Base-by-base conservation (phyloP, 2,113 vertebrate genomes). In the Microtus montanus region DNA sequence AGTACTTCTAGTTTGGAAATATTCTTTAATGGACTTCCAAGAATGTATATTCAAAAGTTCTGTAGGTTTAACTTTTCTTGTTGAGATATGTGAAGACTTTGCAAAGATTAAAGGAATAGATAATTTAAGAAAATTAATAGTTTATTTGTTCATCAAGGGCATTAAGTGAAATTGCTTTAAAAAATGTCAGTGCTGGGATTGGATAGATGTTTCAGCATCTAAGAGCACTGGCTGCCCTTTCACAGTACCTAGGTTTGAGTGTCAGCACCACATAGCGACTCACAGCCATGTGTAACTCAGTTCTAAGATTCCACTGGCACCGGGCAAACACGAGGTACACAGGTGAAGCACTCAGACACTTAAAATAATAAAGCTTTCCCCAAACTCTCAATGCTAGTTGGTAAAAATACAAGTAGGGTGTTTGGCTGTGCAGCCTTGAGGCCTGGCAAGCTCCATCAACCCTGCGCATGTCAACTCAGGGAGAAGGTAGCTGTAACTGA, bases 1-100 rank as follows among this genome's bases (percentile, higher is more conserved):
- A 77, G 49, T 86, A 52, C 74, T 92, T 91, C 22, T 13, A 84
- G 5, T 91, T 94, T 94, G 87, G n/a, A 58, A 93, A 71, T 70
- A 94, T 73, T 90, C 49, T 66, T 95, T 66, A 20, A 75, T 19
- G 19, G 61, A 22, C 44, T 89, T 96, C 17, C 61, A 91, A 58
- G 30, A 87, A 92, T n/a, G 49, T 68, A 75, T 1, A 33, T 92
- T 22, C 74, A 91, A 58, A 73, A 86, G 89, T 91, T 92, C 58
- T 90, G 4, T 74, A 75, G 14, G 47, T 22, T 44, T 80, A 28
- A 30, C 38, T 92, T 47, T 70, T 96, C 19, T 49, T 22, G 52
- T 1, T 85, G 82, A 95, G 64, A 15, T 88, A 71, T 82, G 22
- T 77, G 75, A 71, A 74, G 73, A 86, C 52, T 95, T 94, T 73